These are phyloP conservation scores for Dione juno DNA, from an alignment of 2,888 invertebrate genomes.

Conservation along the genomic window DNA sequence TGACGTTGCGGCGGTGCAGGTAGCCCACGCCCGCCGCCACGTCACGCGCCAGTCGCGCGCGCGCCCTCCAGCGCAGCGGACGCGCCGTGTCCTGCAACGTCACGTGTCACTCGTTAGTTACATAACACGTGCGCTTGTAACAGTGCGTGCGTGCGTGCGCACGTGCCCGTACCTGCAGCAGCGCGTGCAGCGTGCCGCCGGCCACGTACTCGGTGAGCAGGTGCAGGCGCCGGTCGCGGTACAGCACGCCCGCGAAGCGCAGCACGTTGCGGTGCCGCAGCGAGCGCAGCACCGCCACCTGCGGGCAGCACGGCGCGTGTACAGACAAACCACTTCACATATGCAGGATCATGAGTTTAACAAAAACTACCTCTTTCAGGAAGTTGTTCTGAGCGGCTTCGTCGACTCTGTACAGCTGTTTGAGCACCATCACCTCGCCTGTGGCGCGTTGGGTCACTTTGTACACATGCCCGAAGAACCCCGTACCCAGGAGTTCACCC, in stretches of 20 bases:
- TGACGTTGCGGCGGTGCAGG: conserved; percentile 96
- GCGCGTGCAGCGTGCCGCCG: conserved; percentile 94
- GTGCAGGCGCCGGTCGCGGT: conserved; percentile 95
- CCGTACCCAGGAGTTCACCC: conserved; percentile 95
- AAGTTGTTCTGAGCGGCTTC: conserved; percentile 97
- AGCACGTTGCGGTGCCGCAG: conserved; percentile 95
- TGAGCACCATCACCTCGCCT: conserved; percentile 97
- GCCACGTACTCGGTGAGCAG: conserved; percentile 96
- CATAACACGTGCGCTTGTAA: no score
- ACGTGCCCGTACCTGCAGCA: conserved; percentile 86
- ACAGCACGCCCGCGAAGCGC: conserved; percentile 95
- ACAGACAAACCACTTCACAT: no score
- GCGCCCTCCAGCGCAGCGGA: conserved; percentile 89
- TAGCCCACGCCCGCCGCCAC: conserved; percentile 97
- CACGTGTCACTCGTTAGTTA: no score
- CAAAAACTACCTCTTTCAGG: conserved; percentile 88
- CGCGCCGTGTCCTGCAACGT: conserved; percentile 75
- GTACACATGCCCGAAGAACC: conserved; percentile 96
- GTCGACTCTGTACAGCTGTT: conserved; percentile 95
- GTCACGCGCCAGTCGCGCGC: conserved; percentile 94
- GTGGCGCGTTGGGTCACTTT: conserved; percentile 96
- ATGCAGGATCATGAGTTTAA: no score
- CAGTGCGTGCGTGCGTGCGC: no score
- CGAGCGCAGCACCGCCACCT: conserved; percentile 94
- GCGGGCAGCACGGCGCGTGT: background rate